Evolutionary conservation across 2,888 invertebrate species (phyloP).

Genomic region (Sericinus montela): DNA sequence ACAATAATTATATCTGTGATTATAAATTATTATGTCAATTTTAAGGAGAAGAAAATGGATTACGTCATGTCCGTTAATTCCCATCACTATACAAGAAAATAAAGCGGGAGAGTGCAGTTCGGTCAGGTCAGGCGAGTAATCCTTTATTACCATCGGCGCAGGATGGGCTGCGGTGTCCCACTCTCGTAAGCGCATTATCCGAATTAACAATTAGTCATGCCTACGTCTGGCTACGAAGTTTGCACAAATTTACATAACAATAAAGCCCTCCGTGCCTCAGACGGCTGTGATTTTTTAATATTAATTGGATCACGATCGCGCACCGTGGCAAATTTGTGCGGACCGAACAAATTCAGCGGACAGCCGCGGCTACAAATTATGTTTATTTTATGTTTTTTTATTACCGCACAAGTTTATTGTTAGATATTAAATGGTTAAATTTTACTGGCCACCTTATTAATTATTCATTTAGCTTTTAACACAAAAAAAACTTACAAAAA

Average conservation of each 20-base stretch:
- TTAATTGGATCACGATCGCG: conserved; percentile 68
- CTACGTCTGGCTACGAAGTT: conserved; percentile 71
- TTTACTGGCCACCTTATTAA: too few species aligned
- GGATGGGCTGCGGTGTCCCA: conserved; percentile 45
- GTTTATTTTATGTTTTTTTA: neutral
- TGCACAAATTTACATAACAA: conserved; percentile 78
- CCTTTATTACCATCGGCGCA: conserved; percentile 43
- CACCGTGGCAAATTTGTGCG: conserved; percentile 65
- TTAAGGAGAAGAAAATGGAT: conserved; percentile 15
- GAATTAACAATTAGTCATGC: conserved; percentile 79
- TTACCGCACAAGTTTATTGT: too few species aligned
- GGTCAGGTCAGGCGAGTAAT: conserved; percentile 37
- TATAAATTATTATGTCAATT: neutral
- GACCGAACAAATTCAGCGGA: conserved; percentile 41
- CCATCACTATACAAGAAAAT: conserved; percentile 25
- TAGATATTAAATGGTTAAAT: too few species aligned
- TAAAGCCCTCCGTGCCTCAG: conserved; percentile 56
- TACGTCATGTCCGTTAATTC: conserved; percentile 12
- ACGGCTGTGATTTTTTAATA: conserved; percentile 70
- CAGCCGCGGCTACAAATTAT: conserved; percentile 30
- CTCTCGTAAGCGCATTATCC: conserved; percentile 70
- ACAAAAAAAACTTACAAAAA: too few species aligned
- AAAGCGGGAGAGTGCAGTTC: conserved; percentile 22
- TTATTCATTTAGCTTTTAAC: too few species aligned
- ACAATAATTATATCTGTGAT: too few species aligned